Conservation (phyloP, 2,113 vertebrate species). For the Macaca fascicularis region DNA sequence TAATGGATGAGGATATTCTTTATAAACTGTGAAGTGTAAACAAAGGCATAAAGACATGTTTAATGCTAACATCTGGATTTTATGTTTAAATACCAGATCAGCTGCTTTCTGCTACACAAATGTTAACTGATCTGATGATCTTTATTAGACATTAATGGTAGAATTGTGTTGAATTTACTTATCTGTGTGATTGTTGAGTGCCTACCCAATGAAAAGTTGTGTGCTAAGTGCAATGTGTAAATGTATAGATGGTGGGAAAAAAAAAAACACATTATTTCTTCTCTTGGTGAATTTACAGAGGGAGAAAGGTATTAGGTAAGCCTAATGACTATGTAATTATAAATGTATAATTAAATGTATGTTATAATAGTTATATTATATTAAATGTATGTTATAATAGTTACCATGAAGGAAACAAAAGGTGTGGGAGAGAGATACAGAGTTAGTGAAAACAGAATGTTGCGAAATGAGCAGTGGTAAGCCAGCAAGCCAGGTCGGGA, state of each 20-base stretch:
- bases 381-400: background rate
- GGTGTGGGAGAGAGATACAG: background rate
- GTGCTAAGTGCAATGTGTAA: background rate
- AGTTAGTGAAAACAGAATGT: background rate
- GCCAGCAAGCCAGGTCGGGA: background rate
- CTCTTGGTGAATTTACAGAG: background rate
- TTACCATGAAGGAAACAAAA: background rate
- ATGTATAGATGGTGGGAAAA: background rate
- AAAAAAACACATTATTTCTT: background rate
- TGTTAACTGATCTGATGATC: background rate
- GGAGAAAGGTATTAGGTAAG: background rate
- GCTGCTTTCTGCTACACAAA: background rate
- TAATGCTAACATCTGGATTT: slow-evolving; percentile 17
- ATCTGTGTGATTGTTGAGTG: background rate
- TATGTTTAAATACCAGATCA: background rate
- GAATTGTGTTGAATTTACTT: background rate
- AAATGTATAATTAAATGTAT: slow-evolving; percentile 10
- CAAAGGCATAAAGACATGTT: background rate
- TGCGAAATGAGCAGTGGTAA: background rate
- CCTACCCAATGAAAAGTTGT: background rate
- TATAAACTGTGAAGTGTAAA: background rate
- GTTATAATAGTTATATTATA: background rate
- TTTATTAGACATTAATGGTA: background rate
- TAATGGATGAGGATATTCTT: background rate
- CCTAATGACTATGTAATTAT: background rate